Evolutionary conservation across 2,888 invertebrate species (phyloP).

Genomic region (Drosophila mettleri): DNA sequence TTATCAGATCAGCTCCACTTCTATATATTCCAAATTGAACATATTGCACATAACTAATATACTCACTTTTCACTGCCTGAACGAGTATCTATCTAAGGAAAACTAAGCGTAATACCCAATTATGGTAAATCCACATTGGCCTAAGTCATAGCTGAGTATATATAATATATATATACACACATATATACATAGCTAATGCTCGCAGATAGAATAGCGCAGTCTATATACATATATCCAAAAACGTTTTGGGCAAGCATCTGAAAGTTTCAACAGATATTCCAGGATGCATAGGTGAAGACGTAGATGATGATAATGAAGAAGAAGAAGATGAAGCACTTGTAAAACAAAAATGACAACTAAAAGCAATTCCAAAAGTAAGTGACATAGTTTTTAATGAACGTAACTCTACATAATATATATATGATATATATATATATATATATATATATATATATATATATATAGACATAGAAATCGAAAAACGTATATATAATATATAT

Average conservation of each 20-base stretch:
- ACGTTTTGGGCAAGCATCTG: conserved; percentile 26
- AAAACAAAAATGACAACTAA: conserved; percentile 78
- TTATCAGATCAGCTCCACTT: not conserved
- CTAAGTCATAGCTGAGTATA: not conserved
- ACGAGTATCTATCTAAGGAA: not conserved
- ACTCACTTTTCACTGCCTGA: conserved; percentile 1
- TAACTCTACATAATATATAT: conserved; percentile 71
- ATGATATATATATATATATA: conserved; percentile 40
- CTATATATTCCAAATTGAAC: not conserved
- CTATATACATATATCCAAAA: conserved; percentile 12
- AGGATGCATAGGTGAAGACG: conserved; percentile 17
- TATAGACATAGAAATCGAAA: conserved; percentile 47
- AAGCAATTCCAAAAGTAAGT: conserved; percentile 81
- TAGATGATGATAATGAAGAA: conserved; percentile 1
- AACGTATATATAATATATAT: conserved; percentile 59
- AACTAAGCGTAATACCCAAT: conserved; percentile 11
- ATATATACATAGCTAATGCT: conserved; percentile 6
- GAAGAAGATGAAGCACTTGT: conserved; percentile 73
- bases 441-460: conserved; percentile 29
- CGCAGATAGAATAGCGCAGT: conserved; percentile 20
- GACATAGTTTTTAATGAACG: conserved; percentile 74
- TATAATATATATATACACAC: not conserved
- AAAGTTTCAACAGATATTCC: conserved; percentile 19
- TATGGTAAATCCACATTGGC: conserved; percentile 48
- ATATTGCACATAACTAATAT: not conserved